phyloP scores from a whole-genome alignment of 2,113 vertebrate species.

The Brachirus orientalis region DNA sequence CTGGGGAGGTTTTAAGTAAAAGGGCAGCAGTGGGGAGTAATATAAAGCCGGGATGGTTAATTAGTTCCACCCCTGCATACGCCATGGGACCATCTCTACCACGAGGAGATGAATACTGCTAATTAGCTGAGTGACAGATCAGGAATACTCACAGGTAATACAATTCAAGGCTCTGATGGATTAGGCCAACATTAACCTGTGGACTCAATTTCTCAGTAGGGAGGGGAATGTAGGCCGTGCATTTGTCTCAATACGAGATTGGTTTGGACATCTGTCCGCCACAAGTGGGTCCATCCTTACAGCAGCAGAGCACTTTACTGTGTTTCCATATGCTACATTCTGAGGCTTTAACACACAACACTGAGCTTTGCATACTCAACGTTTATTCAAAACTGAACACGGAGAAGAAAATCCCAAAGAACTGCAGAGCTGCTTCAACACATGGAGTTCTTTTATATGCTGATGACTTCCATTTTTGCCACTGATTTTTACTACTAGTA shows the following conservation, averaged over 20 bases:
- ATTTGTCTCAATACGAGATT: constrained; percentile 37
- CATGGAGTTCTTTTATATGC: too few species aligned
- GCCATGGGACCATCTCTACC: constrained; percentile 36
- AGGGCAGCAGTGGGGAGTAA: constrained; percentile 21
- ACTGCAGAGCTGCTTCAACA: too few species aligned
- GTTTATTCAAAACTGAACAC: too few species aligned
- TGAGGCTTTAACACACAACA: too few species aligned
- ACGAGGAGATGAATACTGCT: constrained; percentile 49
- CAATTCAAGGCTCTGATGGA: constrained; percentile 52
- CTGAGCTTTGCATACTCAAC: too few species aligned
- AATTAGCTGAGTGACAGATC: constrained; percentile 72
- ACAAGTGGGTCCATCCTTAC: constrained; percentile 1
- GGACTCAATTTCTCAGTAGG: constrained; percentile 31
- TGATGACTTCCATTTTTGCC: too few species aligned
- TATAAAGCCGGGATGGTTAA: constrained; percentile 52
- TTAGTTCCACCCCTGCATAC: constrained; percentile 54
- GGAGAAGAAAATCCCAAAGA: too few species aligned
- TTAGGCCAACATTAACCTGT: constrained; percentile 57
- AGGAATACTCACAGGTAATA: constrained; percentile 61
- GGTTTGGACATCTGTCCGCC: constrained; percentile 30
- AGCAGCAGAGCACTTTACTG: constrained; percentile 12
- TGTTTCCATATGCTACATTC: too few species aligned
- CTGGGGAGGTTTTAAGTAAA: constrained; percentile 23
- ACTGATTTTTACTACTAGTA: too few species aligned
- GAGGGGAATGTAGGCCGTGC: not conserved